Evolutionary conservation across 2,113 vertebrate species (phyloP).

Genomic region (Pteronura brasiliensis): DNA sequence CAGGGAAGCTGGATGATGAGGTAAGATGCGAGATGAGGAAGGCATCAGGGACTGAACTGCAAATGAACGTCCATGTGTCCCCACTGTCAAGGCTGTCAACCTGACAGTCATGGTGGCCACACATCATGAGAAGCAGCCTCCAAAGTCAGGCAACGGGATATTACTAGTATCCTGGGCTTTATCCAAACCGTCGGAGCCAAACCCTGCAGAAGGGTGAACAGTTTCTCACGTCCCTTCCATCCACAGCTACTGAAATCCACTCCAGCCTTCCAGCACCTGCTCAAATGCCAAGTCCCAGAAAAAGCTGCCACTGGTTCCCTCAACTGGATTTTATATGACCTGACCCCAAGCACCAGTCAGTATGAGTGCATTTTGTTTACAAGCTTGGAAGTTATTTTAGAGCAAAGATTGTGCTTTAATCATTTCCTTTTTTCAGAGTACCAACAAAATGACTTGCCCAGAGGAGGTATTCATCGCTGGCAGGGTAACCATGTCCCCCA

Average conservation of each 20-base stretch:
- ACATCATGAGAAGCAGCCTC: neutral
- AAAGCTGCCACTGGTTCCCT: neutral
- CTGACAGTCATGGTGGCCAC: accelerated
- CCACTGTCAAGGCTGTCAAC: neutral
- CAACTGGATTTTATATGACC: neutral
- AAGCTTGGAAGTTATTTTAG: neutral
- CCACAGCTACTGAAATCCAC: neutral
- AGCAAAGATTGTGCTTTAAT: accelerated
- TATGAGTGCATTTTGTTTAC: too few relatives aligned
- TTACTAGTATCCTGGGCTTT: accelerated
- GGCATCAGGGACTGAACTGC: accelerated
- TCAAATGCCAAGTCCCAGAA: neutral
- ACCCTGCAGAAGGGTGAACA: neutral
- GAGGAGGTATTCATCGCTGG: neutral
- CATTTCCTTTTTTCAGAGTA: neutral
- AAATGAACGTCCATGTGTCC: neutral
- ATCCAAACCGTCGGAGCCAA: neutral
- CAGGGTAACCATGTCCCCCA: too few relatives aligned
- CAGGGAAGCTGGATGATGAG: neutral
- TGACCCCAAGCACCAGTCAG: too few relatives aligned
- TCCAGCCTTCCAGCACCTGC: neutral
- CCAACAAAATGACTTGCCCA: too few relatives aligned
- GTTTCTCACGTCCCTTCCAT: neutral
- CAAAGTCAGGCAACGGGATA: too few relatives aligned
- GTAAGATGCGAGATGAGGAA: neutral